A percentile compares a stretch with the other conserved stretches of the same genome.
These are phyloP conservation scores for Myotis davidii DNA, from an alignment of 2,113 vertebrate species.

Conservation along the genomic window DNA sequence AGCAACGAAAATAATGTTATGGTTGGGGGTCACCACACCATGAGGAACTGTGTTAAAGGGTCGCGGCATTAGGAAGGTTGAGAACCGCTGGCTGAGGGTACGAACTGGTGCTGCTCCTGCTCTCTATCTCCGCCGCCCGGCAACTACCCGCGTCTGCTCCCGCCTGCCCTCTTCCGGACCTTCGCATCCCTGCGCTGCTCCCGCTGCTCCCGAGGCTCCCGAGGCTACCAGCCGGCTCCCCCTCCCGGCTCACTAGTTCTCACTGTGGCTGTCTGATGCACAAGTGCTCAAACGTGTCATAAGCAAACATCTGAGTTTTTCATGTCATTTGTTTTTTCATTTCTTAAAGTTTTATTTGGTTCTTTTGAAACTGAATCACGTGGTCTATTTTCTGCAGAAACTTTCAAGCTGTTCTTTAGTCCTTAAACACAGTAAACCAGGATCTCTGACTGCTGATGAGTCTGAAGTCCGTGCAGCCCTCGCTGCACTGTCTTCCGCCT, in stretches of 20 bases:
- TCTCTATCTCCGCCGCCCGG: not conserved
- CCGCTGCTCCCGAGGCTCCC: too few relatives aligned
- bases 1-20: too few relatives aligned
- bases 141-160: too few relatives aligned
- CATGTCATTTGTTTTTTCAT: not conserved
- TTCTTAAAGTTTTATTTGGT: not conserved
- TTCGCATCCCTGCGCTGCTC: too few relatives aligned
- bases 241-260: not conserved
- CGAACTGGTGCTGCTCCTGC: not conserved
- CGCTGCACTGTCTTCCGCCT: too few relatives aligned
- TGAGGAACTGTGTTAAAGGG: too few relatives aligned
- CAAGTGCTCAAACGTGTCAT: not conserved
- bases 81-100: too few relatives aligned
- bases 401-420: not conserved
- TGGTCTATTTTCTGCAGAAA: rapidly evolving
- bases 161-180: too few relatives aligned
- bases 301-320: not conserved
- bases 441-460: rapidly evolving
- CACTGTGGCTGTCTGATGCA: not conserved
- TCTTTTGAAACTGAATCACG: not conserved
- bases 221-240: too few relatives aligned
- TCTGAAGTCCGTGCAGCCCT: rapidly evolving
- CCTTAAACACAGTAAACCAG: rapidly evolving
- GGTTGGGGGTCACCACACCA: too few relatives aligned
- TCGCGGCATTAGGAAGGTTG: too few relatives aligned